Percentiles rank a stretch among this genome's conserved stretches.
phyloP scores from a whole-genome alignment of 2,888 invertebrate species.

The Micoletzkya japonica region DNA sequence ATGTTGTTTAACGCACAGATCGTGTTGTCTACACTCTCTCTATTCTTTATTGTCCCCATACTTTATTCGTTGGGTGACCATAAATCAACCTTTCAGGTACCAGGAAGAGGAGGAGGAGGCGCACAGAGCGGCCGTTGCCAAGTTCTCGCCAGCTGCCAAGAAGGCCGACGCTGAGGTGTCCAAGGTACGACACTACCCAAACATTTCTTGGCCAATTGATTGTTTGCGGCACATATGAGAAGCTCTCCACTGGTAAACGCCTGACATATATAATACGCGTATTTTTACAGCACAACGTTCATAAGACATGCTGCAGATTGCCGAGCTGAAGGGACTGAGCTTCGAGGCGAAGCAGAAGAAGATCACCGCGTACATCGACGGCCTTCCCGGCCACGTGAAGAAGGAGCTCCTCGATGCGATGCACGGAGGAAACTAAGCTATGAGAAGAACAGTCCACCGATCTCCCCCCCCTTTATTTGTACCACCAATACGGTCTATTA shows the following conservation, averaged over 20 bases:
- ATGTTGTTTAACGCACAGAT: too few relatives aligned
- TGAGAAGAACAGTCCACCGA: too few relatives aligned
- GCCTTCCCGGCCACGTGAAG: not conserved
- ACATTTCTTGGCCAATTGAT: not conserved
- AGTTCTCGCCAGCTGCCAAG: slow-evolving; percentile 55
- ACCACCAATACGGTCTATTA: too few relatives aligned
- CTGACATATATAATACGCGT: too few relatives aligned
- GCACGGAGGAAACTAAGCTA: too few relatives aligned
- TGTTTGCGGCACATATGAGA: not conserved
- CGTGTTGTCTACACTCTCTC: too few relatives aligned
- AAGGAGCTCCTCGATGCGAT: slow-evolving; percentile 20
- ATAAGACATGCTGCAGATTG: slow-evolving; percentile 5
- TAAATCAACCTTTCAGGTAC: too few relatives aligned
- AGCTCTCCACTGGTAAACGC: not conserved
- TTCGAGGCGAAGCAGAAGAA: slow-evolving; percentile 23
- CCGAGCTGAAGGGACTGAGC: not conserved
- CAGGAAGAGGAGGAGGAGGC: slow-evolving; percentile 52
- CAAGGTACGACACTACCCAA: slow-evolving; percentile 12
- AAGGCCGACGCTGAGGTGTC: slow-evolving; percentile 20
- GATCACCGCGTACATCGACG: slow-evolving; percentile 18
- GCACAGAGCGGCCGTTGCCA: slow-evolving; percentile 49
- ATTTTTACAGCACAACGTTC: too few relatives aligned
- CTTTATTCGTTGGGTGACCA: too few relatives aligned
- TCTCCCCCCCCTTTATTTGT: too few relatives aligned
- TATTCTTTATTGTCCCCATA: too few relatives aligned